A percentile compares a stretch with the other conserved stretches of the same genome.
These are phyloP conservation scores for Heteractis magnifica DNA, from an alignment of 92 coral and sea anemone species.

Conservation along the genomic window DNA sequence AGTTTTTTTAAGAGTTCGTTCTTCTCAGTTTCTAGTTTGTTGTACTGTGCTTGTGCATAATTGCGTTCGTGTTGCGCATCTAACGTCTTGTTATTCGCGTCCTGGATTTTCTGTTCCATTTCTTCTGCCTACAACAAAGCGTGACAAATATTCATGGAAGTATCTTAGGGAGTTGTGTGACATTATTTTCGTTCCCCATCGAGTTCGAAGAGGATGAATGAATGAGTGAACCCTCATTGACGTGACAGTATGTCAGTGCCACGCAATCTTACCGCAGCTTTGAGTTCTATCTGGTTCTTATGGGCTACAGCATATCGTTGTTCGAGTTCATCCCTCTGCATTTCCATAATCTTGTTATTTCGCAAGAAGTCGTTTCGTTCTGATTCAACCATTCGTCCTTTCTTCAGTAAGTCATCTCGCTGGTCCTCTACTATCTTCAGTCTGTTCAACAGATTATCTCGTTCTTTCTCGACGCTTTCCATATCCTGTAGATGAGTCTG, in stretches of 20 bases:
- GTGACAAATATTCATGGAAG: background rate
- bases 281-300: conserved; percentile 71
- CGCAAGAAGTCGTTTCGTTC: conserved; percentile 92
- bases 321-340: conserved; percentile 89
- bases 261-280: conserved; percentile 67
- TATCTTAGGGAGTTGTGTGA: background rate
- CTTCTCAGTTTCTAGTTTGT: conserved; percentile 74
- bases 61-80: conserved; percentile 87
- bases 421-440: conserved; percentile 74
- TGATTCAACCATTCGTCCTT: conserved; percentile 89
- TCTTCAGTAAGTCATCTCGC: conserved; percentile 84
- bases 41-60: conserved; percentile 76
- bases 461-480: conserved; percentile 87
- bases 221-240: background rate
- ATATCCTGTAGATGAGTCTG: conserved; percentile 89
- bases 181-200: background rate
- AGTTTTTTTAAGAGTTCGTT: conserved; percentile 75
- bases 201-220: background rate
- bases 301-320: conserved; percentile 75
- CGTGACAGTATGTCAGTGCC: background rate
- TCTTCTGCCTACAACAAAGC: conserved; percentile 61
- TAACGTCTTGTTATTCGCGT: conserved; percentile 71
- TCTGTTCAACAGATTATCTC: conserved; percentile 70
- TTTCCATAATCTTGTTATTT: conserved; percentile 91
- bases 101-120: conserved; percentile 74